These are phyloP conservation scores for Dreissena polymorpha DNA, from an alignment of 1,140 invertebrate species.

Conservation along the genomic window DNA sequence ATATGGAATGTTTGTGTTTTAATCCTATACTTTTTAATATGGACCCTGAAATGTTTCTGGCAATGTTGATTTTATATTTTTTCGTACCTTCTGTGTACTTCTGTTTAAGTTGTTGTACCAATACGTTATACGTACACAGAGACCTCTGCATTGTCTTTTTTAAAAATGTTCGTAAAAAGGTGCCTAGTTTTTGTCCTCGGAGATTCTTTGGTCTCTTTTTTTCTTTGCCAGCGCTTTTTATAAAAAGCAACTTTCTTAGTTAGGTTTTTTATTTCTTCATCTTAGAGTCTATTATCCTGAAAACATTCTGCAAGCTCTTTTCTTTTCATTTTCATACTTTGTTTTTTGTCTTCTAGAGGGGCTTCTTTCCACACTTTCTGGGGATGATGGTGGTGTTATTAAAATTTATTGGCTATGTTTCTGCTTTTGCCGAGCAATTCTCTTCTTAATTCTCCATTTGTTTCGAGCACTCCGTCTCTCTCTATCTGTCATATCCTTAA, in stretches of 20 bases:
- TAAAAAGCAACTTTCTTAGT: not conserved
- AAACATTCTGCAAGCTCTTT: not conserved
- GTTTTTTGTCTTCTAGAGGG: constrained; percentile 9
- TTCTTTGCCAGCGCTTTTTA: not conserved
- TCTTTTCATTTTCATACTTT: not conserved
- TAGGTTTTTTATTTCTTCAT: constrained; percentile 4
- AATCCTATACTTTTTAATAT: constrained; percentile 22
- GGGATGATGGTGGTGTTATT: constrained; percentile 18
- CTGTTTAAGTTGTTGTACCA: constrained; percentile 9
- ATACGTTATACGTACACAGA: not conserved
- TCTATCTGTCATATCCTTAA: constrained; percentile 44
- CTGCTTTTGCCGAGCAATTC: not conserved
- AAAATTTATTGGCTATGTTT: not conserved
- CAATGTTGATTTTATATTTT: not conserved
- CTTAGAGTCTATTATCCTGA: not conserved
- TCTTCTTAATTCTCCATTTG: no score
- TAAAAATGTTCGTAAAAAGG: not conserved
- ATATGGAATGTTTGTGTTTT: not conserved
- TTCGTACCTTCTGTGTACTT: constrained; percentile 12
- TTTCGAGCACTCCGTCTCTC: constrained; percentile 15
- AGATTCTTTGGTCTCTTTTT: not conserved
- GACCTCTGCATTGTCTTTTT: not conserved
- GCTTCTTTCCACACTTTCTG: not conserved
- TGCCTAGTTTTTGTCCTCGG: constrained; percentile 19
- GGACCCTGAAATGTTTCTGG: constrained; percentile 12